phyloP scores from a whole-genome alignment of 2,113 vertebrate species.

The Syrrhaptes paradoxus region DNA sequence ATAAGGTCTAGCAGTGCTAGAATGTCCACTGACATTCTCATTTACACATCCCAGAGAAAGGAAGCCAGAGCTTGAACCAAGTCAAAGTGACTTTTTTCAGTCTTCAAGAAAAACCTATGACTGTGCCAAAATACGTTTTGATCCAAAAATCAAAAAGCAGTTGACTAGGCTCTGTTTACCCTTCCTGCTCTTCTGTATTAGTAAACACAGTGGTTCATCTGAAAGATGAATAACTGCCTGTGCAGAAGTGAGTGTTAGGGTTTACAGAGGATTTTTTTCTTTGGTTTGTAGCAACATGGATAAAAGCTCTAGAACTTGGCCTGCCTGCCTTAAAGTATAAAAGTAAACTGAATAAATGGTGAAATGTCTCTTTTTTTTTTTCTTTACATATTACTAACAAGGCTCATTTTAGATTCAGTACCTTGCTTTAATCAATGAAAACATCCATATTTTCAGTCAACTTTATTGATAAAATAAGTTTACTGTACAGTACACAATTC shows the following conservation, averaged over 20 bases:
- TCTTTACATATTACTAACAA: not conserved
- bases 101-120: not conserved
- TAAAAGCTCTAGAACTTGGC: not conserved
- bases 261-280: not conserved
- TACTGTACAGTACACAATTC: constrained; percentile 67
- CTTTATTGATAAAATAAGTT: constrained; percentile 80
- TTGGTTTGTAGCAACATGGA: not conserved
- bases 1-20: no score
- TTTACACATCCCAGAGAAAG: not conserved
- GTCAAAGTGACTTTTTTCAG: not conserved
- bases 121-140: not conserved
- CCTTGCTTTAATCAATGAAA: not conserved
- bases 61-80: not conserved
- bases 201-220: not conserved
- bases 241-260: not conserved
- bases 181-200: not conserved
- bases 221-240: not conserved
- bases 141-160: not conserved
- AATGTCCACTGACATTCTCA: accelerated
- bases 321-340: not conserved
- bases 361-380: not conserved
- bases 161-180: not conserved
- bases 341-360: not conserved
- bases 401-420: not conserved
- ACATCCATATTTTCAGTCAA: constrained; percentile 25